Evolutionary conservation across 2,113 vertebrate species (phyloP).

Genomic region (Hepsetus odoe): DNA sequence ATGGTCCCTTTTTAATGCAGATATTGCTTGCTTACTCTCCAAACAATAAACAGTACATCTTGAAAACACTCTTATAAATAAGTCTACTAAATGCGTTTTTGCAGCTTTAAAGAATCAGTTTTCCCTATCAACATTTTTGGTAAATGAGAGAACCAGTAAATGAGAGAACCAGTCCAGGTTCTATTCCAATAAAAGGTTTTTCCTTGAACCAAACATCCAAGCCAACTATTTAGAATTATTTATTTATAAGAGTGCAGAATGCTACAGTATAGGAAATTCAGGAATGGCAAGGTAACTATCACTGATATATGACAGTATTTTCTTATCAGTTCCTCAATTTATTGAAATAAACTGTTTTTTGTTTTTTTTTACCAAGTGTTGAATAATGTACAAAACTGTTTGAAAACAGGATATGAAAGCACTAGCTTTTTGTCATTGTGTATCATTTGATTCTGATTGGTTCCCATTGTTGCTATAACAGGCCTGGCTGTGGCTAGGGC

Average conservation of each 20-base stretch:
- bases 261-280: neutral
- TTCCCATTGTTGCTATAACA: slow-evolving; percentile 49
- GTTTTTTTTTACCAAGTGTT: neutral
- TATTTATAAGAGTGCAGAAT: neutral
- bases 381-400: neutral
- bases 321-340: neutral
- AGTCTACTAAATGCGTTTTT: neutral
- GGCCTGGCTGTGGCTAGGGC: neutral
- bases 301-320: neutral
- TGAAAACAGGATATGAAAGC: slow-evolving; percentile 19
- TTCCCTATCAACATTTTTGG: too few relatives aligned
- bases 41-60: neutral
- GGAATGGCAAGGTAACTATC: neutral
- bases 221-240: neutral
- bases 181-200: neutral
- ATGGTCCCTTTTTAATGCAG: slow-evolving; percentile 11
- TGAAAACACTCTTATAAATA: neutral
- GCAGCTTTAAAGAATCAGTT: too few relatives aligned
- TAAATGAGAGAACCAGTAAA: too few relatives aligned
- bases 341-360: neutral
- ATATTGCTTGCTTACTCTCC: slow-evolving; percentile 6
- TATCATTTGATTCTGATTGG: slow-evolving; percentile 47
- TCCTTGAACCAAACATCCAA: neutral
- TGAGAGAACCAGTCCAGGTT: neutral
- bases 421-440: slow-evolving; percentile 23